These are phyloP conservation scores for Polymixis lichenea DNA, from an alignment of 2,888 invertebrate species.

Conservation along the genomic window DNA sequence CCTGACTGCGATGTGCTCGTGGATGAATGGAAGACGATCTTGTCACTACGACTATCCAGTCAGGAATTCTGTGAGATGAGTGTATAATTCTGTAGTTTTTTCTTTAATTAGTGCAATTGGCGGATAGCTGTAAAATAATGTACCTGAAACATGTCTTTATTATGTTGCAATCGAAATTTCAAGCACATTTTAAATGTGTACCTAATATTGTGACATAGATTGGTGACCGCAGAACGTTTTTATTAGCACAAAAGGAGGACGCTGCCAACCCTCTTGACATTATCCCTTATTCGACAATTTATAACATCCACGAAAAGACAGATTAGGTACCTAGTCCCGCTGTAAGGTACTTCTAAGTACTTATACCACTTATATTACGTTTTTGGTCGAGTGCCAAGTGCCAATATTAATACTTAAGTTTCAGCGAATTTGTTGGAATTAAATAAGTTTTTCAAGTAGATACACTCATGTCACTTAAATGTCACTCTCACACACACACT, in stretches of 20 bases:
- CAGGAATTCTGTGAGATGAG: neutral
- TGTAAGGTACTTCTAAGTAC: slow-evolving; percentile 1
- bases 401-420: slow-evolving; percentile 36
- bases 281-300: slow-evolving; percentile 54
- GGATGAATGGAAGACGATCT: neutral
- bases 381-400: slow-evolving; percentile 34
- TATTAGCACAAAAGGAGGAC: slow-evolving; percentile 6
- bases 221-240: slow-evolving; percentile 14
- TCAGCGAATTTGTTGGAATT: slow-evolving; percentile 44
- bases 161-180: neutral
- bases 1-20: no score
- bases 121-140: neutral
- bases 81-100: neutral
- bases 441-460: slow-evolving; percentile 46
- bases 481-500: neutral
- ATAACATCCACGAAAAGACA: slow-evolving; percentile 25
- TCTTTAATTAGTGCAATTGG: neutral
- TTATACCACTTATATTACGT: neutral
- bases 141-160: neutral
- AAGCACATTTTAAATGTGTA: neutral
- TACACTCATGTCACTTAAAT: slow-evolving; percentile 16
- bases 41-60: no score
- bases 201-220: neutral
- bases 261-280: slow-evolving; percentile 17
- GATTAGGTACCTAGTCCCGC: neutral